These are phyloP conservation scores for Oryzias sinensis DNA, from an alignment of 2,797 vertebrate genomes.

Conservation along the genomic window DNA sequence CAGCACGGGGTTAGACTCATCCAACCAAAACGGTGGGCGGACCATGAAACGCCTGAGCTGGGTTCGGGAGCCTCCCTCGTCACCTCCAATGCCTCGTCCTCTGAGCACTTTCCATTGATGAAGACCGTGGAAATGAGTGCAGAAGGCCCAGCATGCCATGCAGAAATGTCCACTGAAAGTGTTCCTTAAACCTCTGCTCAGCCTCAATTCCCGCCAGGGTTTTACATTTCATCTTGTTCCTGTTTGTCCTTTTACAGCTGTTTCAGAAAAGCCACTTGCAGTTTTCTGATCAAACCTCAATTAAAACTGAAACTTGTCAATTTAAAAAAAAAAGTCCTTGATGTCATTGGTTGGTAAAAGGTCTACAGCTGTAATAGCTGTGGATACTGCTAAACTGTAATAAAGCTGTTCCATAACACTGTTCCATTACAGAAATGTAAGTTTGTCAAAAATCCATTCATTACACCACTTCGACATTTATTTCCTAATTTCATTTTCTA, in stretches of 20 bases:
- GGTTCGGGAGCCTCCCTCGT: conserved; percentile 42
- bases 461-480: not conserved
- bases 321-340: conserved; percentile 47
- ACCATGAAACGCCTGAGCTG: conserved; percentile 57
- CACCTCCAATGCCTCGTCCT: conserved; percentile 26
- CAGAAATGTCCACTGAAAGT: conserved; percentile 11
- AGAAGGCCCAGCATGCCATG: conserved; percentile 11
- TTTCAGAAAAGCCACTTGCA: not conserved
- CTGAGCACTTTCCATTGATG: conserved; percentile 24
- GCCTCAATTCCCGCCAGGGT: conserved; percentile 21
- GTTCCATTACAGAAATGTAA: conserved; percentile 23
- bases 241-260: conserved; percentile 7
- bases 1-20: conserved; percentile 13
- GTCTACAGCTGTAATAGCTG: not conserved
- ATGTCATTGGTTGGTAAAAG: conserved; percentile 28
- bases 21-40: conserved; percentile 43
- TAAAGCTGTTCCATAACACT: conserved; percentile 13
- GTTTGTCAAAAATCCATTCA: conserved; percentile 60
- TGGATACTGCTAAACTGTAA: conserved; percentile 4
- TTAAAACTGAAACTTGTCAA: conserved; percentile 29
- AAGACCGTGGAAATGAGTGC: conserved; percentile 13
- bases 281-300: conserved; percentile 17
- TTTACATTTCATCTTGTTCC: conserved; percentile 9
- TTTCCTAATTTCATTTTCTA: not conserved
- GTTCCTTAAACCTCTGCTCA: conserved; percentile 30